Evolutionary conservation across 2,888 invertebrate species (phyloP).

Genomic region (Tipula helvola): DNA sequence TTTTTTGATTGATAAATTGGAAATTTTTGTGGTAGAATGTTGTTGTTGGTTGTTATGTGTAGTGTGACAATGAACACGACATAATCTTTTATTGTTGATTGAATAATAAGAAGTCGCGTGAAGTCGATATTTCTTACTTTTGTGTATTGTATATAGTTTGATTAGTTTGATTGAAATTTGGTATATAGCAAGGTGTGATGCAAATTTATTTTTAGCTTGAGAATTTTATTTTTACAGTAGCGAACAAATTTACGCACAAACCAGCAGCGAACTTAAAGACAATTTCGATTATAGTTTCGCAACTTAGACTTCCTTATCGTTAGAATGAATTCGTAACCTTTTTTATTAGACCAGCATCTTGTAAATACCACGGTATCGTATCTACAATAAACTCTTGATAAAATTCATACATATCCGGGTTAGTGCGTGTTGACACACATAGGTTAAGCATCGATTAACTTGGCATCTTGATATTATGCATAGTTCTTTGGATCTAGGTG

Average conservation of each 20-base stretch:
- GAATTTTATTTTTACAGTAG: neutral
- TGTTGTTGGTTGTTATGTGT: neutral
- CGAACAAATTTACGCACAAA: neutral
- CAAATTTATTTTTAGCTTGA: neutral
- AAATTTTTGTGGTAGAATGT: neutral
- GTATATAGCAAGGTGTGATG: neutral
- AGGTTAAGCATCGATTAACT: too few relatives aligned
- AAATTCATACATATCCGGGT: too few relatives aligned
- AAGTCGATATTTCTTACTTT: neutral
- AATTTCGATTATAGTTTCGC: too few relatives aligned
- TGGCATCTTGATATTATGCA: too few relatives aligned
- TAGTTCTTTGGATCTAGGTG: too few relatives aligned
- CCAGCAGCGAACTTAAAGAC: too few relatives aligned
- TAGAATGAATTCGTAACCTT: too few relatives aligned
- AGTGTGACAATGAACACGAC: neutral
- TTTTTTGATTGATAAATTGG: constrained; percentile 4
- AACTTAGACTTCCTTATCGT: too few relatives aligned
- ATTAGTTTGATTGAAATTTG: neutral
- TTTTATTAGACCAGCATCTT: too few relatives aligned
- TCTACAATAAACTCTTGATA: too few relatives aligned
- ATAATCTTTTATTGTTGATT: neutral
- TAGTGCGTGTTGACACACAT: too few relatives aligned
- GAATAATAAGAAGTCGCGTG: neutral
- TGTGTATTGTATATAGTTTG: neutral
- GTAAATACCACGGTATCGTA: too few relatives aligned